Evolutionary conservation across 2,797 vertebrate species (phyloP), one percentile per base, ranked within the genome.

Genomic region (Naso thynnoides): DNA sequence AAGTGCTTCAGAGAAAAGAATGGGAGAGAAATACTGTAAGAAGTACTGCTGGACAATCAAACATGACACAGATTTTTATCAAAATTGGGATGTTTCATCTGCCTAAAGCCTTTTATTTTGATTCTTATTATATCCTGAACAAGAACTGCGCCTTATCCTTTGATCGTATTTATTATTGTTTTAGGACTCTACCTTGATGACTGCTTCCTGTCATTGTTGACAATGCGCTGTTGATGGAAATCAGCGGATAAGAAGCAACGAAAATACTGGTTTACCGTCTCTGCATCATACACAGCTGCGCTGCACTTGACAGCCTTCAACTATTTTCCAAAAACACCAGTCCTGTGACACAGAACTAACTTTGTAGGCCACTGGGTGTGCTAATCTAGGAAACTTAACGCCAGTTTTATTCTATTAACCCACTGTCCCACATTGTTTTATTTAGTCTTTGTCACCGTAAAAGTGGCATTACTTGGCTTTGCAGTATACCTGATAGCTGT

Each of bases 101-200:
- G 69, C 73, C 69, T 27, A 71, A 59, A 72, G 64, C 53, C 59
- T 70, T 79, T 58, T 78, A 74, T 70, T 66, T 48, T 74, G 36
- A 16, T 62, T 79, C 47, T 78, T 55, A 79, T 82, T 82, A 60
- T 36, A 74, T 38, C 57, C 67, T 6, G 45, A 79, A 71, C 61
- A 39, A 23, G 54, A 73, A 70, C 66, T 24, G 31, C 4, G 44
- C 48, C 56, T 77, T 57, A 54, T 73, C 73, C 70, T 85, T 85
- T 83, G 81, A 89, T 88, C 76, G 41, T 33, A 59, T 2, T 53
- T 68, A 85, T n/a, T 81, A 59, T 31, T 52, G 76, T 73, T 82
- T 68, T 38, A 56, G 72, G 65, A 77, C 47, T 64, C 55, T 61
- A 77, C 79, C 78, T 84, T 62, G 61, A 78, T 65, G 74, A 79